Evolutionary conservation across 2,797 vertebrate species (phyloP).

Genomic region (Tarsius wallacei): DNA sequence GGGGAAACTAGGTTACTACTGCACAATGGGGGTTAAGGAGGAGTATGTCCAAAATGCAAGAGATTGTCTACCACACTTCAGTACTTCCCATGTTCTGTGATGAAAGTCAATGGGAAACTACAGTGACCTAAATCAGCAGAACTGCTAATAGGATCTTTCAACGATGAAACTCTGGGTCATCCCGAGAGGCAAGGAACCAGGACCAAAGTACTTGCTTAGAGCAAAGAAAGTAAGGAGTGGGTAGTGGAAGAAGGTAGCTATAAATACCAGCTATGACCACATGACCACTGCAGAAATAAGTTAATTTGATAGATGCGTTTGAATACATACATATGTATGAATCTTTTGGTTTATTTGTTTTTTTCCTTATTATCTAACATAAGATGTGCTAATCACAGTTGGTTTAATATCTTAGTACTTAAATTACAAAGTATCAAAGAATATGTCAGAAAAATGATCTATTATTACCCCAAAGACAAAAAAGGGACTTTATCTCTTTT

Average conservation of each 20-base stretch:
- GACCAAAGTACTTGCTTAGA: conserved; percentile 10
- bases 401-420: conserved; percentile 40
- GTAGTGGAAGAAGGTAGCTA: background rate
- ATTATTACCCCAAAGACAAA: conserved; percentile 9
- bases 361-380: conserved; percentile 48
- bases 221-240: conserved; percentile 21
- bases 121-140: background rate
- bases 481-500: conserved; percentile 1
- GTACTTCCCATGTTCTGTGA: background rate
- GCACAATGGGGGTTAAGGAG: background rate
- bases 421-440: conserved; percentile 51
- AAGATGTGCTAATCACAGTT: conserved; percentile 13
- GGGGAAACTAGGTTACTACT: background rate
- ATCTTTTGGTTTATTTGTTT: conserved; percentile 5
- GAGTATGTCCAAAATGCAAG: background rate
- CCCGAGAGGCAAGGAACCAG: background rate
- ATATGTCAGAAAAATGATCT: background rate
- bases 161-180: conserved; percentile 38
- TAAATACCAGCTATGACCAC: conserved; percentile 9
- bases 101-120: conserved; percentile 26
- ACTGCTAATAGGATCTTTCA: background rate
- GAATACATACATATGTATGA: background rate
- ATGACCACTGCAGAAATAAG: conserved; percentile 17
- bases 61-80: background rate
- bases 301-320: conserved; percentile 44